Evolutionary conservation across 2,113 vertebrate genomes (phyloP).

Genomic region (Petrocephalus microphthalmus): DNA sequence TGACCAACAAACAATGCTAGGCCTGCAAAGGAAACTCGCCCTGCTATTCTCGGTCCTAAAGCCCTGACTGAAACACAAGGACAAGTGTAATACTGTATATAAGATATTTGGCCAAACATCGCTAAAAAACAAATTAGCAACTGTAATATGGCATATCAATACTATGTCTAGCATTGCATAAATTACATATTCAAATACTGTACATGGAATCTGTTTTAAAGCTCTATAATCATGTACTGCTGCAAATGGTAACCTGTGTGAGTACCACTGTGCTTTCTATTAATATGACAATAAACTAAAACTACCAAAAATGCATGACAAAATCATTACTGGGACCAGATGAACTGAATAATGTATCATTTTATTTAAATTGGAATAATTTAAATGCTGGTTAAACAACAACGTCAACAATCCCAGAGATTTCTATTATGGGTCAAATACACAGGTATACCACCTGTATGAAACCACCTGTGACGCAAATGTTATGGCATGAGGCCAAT

Average conservation of each 20-base stretch:
- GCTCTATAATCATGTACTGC: background rate
- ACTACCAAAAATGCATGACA: background rate
- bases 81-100: background rate
- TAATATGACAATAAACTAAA: background rate
- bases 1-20: background rate
- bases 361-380: background rate
- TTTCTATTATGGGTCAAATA: background rate
- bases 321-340: background rate
- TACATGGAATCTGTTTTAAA: background rate
- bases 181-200: background rate
- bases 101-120: background rate
- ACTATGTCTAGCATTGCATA: background rate
- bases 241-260: background rate
- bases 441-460: background rate
- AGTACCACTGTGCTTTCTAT: background rate
- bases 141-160: background rate
- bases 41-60: slow-evolving; percentile 23
- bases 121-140: background rate
- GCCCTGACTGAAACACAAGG: background rate
- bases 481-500: background rate
- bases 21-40: background rate
- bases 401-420: background rate
- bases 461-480: background rate
- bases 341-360: background rate
- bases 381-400: background rate